Base-by-base conservation (phyloP, 2,888 invertebrate species). In the Drosophila rubida region DNA sequence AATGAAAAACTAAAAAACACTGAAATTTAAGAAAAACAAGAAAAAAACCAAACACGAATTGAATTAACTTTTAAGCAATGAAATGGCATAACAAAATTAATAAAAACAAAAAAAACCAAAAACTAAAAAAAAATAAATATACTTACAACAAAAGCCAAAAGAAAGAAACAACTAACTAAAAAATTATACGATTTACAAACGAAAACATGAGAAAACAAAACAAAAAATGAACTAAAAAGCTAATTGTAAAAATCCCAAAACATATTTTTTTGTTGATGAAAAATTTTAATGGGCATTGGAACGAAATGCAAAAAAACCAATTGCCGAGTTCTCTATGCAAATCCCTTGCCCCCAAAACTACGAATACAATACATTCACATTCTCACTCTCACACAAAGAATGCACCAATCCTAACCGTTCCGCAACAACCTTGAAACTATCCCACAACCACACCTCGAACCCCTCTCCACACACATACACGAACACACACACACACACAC, bases 141-240 rank as follows among this genome's bases (percentile, higher is more conserved):
- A 81, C 69, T 76, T 69, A 78, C 49, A 63, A 0, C n/a, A 19
- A 45, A 45, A 53, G 14, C 9, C 44, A 58, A 61, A 68, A 57
- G 46, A 59, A 75, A 55, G 41, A 58, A 48, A 53, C 51, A 44
- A 68, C 41, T 41, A 71, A 57, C 77, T 69, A 71, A 65, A 78
- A 67, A 67, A 83, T 63, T 82, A 87, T 82, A 87, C 79, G 79
- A 87, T 84, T 87, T 82, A 87, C 76, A 81, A 68, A 66, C 55
- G 42, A 57, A 54, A 42, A 60, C 19, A 19, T 19, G 19, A 19
- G 19, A 19, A 19, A 19, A 1, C 1, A 19, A 19, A 19, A 19
- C 46, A 48, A 57, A 57, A 16, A 51, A 22, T 19, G 2, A 35
- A 19, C 32, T 45, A 44, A 51, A 62, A 74, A 80, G 45, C 35